Percentiles rank a stretch among this genome's conserved stretches.
Conservation (phyloP, 2,888 invertebrate species). For the Gasteruption jaculator region DNA sequence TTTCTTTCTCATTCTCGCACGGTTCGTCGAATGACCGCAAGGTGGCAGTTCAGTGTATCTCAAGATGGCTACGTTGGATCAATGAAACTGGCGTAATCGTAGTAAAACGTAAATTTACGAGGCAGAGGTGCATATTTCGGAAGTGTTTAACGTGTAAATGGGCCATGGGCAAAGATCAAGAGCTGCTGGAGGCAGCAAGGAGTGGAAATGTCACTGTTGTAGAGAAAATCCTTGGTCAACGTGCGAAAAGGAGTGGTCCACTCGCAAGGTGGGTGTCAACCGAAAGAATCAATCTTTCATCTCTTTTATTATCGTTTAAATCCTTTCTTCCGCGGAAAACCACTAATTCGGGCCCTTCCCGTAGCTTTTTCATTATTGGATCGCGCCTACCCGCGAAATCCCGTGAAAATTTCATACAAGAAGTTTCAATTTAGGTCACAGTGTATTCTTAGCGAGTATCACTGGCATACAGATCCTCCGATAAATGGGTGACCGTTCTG, state of each 20-base stretch:
- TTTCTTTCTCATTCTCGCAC: background rate
- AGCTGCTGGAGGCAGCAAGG: conserved; percentile 91
- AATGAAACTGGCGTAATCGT: conserved; percentile 61
- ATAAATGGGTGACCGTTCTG: too few species aligned
- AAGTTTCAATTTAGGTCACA: too few species aligned
- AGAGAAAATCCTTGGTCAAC: conserved; percentile 85
- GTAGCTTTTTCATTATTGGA: too few species aligned
- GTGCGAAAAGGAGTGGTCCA: conserved; percentile 89
- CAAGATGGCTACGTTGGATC: conserved; percentile 73
- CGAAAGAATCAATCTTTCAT: conserved; percentile 1
- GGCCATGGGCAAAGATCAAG: conserved; percentile 93
- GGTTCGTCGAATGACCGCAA: conserved; percentile 42
- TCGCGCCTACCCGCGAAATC: too few species aligned
- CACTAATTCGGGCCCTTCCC: too few species aligned
- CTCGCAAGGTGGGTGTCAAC: conserved; percentile 75
- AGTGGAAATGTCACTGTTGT: conserved; percentile 85
- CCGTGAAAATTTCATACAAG: too few species aligned
- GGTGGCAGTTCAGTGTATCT: conserved; percentile 54
- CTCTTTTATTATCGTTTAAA: conserved; percentile 3
- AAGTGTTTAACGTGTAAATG: conserved; percentile 47
- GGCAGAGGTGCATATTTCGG: too few species aligned
- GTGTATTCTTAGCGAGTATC: too few species aligned
- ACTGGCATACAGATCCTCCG: too few species aligned
- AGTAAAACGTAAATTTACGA: conserved; percentile 44
- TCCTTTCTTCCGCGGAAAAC: too few species aligned